Percentiles rank a stretch among this genome's conserved stretches.
Evolutionary conservation across 1,140 invertebrate genomes (phyloP).

Genomic region (Propsilocerus akamusi): DNA sequence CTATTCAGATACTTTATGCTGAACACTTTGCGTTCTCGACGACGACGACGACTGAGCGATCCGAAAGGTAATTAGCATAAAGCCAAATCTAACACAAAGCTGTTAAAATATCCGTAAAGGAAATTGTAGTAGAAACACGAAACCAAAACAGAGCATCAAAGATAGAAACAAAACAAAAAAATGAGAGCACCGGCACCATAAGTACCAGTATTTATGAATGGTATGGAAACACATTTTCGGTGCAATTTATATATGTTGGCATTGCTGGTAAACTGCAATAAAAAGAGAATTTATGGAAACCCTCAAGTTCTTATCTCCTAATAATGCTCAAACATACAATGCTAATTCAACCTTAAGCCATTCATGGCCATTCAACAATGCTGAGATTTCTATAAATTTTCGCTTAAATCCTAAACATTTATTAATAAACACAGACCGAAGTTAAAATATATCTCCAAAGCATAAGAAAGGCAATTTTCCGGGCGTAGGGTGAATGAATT

Average conservation of each 20-base stretch:
- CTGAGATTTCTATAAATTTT: slow-evolving; percentile 1
- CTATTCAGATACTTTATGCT: too few species aligned
- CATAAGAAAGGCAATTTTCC: neutral
- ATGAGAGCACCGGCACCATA: too few species aligned
- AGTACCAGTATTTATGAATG: too few species aligned
- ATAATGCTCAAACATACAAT: neutral
- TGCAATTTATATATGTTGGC: too few species aligned
- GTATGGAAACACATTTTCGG: too few species aligned
- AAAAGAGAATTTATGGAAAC: neutral
- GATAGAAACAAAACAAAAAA: neutral
- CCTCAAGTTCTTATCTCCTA: neutral
- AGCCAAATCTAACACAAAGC: neutral
- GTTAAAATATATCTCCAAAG: neutral
- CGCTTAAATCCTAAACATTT: slow-evolving; percentile 1
- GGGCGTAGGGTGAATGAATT: too few species aligned
- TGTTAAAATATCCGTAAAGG: neutral
- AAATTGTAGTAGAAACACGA: neutral
- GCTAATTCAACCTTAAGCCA: neutral
- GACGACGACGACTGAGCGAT: too few species aligned
- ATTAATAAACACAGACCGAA: neutral
- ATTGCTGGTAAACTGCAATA: neutral
- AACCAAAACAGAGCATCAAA: neutral
- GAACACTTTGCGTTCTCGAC: too few species aligned
- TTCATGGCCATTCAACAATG: too few species aligned
- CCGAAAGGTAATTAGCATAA: neutral